Conservation (phyloP, 2,888 invertebrate species). For the Calephelis perditalis region DNA sequence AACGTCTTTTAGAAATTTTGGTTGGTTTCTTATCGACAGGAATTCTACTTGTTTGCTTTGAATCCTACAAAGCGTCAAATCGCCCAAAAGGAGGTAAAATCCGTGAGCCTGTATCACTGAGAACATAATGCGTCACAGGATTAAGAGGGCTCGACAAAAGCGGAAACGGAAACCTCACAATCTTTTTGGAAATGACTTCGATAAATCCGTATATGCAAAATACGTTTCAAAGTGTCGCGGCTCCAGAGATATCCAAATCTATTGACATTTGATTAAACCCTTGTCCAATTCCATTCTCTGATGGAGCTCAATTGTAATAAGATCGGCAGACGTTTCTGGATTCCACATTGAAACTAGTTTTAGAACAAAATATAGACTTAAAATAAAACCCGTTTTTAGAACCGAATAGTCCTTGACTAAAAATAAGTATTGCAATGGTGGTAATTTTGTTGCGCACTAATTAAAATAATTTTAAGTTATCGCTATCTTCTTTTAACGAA, state of each 20-base stretch:
- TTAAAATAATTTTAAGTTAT: too few species aligned
- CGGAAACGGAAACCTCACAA: constrained; percentile 6
- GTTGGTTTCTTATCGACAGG: too few species aligned
- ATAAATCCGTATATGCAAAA: constrained; percentile 17
- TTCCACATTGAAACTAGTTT: too few species aligned
- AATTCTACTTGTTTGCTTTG: too few species aligned
- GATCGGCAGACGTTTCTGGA: not conserved
- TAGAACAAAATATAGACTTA: too few species aligned
- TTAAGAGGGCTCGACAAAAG: constrained; percentile 1
- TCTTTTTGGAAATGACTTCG: constrained; percentile 14
- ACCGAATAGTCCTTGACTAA: too few species aligned
- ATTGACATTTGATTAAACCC: constrained; percentile 51
- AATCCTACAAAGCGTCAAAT: too few species aligned
- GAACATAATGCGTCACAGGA: constrained; percentile 5
- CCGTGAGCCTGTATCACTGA: not conserved
- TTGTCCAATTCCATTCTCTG: constrained; percentile 17
- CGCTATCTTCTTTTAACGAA: too few species aligned
- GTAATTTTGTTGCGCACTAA: too few species aligned
- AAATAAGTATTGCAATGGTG: too few species aligned
- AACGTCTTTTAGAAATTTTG: too few species aligned
- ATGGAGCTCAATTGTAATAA: constrained; percentile 5
- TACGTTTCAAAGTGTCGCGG: constrained; percentile 30
- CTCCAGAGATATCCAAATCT: constrained; percentile 42
- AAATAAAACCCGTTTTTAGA: too few species aligned
- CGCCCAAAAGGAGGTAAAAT: not conserved